Evolutionary conservation across 1,140 invertebrate genomes (phyloP).

Genomic region (Lordiphosa clarofinis): DNA sequence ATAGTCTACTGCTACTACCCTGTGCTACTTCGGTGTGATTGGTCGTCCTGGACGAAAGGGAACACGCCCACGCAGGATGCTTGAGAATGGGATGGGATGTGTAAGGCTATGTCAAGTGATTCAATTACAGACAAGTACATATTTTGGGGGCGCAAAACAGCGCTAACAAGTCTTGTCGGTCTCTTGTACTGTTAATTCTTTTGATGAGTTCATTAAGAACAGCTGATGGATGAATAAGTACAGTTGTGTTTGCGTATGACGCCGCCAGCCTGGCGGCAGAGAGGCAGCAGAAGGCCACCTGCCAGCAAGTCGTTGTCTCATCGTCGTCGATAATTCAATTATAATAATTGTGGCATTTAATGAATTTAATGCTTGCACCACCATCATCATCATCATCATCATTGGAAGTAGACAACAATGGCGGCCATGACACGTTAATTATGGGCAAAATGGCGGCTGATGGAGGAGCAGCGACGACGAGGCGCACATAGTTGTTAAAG

Average conservation of each 20-base stretch:
- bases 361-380: slow-evolving; percentile 73
- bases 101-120: slow-evolving; percentile 59
- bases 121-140: slow-evolving; percentile 70
- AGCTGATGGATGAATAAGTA: slow-evolving; percentile 26
- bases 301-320: slow-evolving; percentile 11
- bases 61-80: slow-evolving; percentile 37
- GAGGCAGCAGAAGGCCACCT: background rate
- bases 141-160: slow-evolving; percentile 11
- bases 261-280: background rate
- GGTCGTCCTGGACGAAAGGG: slow-evolving; percentile 19
- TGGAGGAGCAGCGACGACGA: slow-evolving; percentile 3
- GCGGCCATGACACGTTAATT: slow-evolving; percentile 78
- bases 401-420: slow-evolving; percentile 56
- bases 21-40: slow-evolving; percentile 24
- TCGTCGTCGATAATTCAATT: slow-evolving; percentile 72
- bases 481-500: slow-evolving; percentile 40
- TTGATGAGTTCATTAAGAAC: slow-evolving; percentile 25
- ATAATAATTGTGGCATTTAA: slow-evolving; percentile 80
- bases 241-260: slow-evolving; percentile 42
- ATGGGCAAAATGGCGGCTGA: slow-evolving; percentile 41
- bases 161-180: slow-evolving; percentile 7
- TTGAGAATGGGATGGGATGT: slow-evolving; percentile 18
- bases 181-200: slow-evolving; percentile 14
- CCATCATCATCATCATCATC: too few relatives aligned
- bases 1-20: slow-evolving; percentile 21